phyloP scores from a whole-genome alignment of 2,888 invertebrate species.

The Helleia helle region DNA sequence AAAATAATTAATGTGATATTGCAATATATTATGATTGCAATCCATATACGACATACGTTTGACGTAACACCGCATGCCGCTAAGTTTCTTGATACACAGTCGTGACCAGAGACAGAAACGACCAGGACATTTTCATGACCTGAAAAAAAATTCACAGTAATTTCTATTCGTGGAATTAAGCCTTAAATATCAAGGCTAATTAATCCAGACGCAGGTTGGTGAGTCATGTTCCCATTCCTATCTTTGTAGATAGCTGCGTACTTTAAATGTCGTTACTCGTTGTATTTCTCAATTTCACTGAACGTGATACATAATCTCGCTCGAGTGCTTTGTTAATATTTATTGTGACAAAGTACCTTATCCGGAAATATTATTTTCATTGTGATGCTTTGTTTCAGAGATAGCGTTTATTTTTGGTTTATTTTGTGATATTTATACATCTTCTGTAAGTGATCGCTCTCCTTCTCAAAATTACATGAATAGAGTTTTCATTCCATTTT shows the following conservation, averaged over 20 bases:
- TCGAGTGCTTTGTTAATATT: background rate
- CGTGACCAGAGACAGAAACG: conserved; percentile 22
- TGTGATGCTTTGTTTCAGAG: no score
- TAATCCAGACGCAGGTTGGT: no score
- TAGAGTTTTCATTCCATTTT: no score
- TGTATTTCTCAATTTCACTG: background rate
- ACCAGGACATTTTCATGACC: conserved; percentile 23
- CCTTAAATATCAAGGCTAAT: no score
- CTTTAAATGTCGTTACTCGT: no score
- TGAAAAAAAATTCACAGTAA: conserved; percentile 14
- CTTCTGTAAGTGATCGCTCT: no score
- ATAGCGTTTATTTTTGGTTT: no score
- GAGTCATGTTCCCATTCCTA: no score
- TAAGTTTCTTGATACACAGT: conserved; percentile 13
- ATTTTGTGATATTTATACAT: no score
- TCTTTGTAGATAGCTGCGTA: background rate
- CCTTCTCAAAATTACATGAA: no score
- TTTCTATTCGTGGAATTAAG: background rate
- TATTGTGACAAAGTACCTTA: background rate
- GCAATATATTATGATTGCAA: no score
- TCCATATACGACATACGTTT: background rate
- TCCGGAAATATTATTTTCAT: background rate
- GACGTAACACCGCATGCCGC: background rate
- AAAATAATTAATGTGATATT: no score
- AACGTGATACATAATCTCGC: background rate